A percentile compares a stretch with the other conserved stretches of the same genome.
phyloP scores from a whole-genome alignment of 2,797 vertebrate species.

The Rhabdomys pumilio region DNA sequence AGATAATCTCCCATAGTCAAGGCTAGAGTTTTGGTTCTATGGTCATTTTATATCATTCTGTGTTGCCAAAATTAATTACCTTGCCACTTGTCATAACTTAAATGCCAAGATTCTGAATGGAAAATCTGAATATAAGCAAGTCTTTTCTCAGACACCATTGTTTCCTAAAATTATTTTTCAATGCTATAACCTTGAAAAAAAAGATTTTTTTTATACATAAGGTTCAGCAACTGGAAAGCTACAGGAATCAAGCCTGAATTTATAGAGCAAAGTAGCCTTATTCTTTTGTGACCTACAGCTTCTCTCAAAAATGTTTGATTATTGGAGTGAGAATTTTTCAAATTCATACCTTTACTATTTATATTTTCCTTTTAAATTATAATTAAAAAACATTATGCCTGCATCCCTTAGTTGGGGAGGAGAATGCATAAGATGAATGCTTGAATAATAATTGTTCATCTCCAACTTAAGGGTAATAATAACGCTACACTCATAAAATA shows the following conservation, averaged over 20 bases:
- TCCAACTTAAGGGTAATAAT: conserved; percentile 29
- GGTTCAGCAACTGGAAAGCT: neutral
- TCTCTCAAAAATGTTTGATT: neutral
- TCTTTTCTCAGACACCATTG: neutral
- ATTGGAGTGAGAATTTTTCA: neutral
- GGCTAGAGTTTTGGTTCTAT: neutral
- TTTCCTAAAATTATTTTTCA: neutral
- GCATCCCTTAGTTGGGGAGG: neutral
- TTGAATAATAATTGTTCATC: conserved; percentile 14
- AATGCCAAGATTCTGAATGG: neutral
- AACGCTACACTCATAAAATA: neutral
- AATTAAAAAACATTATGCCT: conserved; percentile 7
- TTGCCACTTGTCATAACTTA: neutral
- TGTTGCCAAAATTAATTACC: neutral
- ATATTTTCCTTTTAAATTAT: neutral
- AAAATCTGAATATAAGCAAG: neutral
- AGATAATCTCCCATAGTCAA: neutral
- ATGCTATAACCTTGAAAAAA: neutral
- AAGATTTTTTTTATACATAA: neutral
- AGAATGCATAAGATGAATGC: neutral
- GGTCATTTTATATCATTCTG: neutral
- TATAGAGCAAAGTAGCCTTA: neutral
- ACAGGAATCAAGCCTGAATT: neutral
- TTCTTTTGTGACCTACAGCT: neutral
- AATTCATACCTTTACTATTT: neutral